phyloP scores from a whole-genome alignment of 2,888 invertebrate genomes.

The Cheilosia vulpina region DNA sequence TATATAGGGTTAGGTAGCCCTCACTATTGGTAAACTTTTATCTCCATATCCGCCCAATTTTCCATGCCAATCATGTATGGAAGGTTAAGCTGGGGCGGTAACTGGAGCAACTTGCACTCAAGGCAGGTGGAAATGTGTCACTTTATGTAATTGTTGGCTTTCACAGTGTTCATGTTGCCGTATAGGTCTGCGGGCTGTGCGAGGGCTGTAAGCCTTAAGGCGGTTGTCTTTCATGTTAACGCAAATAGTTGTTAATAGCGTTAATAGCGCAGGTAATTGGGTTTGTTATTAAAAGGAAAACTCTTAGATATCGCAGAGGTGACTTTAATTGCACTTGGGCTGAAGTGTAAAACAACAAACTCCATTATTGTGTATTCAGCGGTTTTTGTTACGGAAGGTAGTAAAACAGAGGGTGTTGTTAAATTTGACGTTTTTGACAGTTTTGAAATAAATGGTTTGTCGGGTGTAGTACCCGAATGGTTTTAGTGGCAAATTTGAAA shows the following conservation, averaged over 20 bases:
- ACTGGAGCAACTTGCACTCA: slow-evolving; percentile 28
- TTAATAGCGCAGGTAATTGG: slow-evolving; percentile 7
- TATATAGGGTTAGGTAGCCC: not conserved
- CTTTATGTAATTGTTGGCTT: slow-evolving; percentile 51
- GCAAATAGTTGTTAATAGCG: slow-evolving; percentile 22
- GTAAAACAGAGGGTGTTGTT: not conserved
- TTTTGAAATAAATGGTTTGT: slow-evolving; percentile 2
- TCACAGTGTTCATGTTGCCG: not conserved
- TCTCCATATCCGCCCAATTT: slow-evolving; percentile 50
- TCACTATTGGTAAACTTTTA: slow-evolving; percentile 12
- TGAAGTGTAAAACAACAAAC: slow-evolving; percentile 32
- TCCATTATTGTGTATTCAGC: slow-evolving; percentile 13
- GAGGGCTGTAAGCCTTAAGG: not conserved
- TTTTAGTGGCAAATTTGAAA: too few relatives aligned
- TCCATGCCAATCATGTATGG: slow-evolving; percentile 48
- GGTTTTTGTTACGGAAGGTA: slow-evolving; percentile 2
- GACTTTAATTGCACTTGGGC: slow-evolving; percentile 38
- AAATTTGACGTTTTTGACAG: slow-evolving; percentile 5
- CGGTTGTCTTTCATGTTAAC: slow-evolving; percentile 26
- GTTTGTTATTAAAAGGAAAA: slow-evolving; percentile 6
- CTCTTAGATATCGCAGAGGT: not conserved
- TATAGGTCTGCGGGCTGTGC: not conserved
- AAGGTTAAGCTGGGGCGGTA: slow-evolving; percentile 13
- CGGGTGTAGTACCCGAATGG: not conserved
- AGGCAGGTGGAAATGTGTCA: slow-evolving; percentile 58